Evolutionary conservation across 2,113 vertebrate genomes (phyloP), one percentile per base, ranked within the genome.

Genomic region (Brachyistius frenatus): DNA sequence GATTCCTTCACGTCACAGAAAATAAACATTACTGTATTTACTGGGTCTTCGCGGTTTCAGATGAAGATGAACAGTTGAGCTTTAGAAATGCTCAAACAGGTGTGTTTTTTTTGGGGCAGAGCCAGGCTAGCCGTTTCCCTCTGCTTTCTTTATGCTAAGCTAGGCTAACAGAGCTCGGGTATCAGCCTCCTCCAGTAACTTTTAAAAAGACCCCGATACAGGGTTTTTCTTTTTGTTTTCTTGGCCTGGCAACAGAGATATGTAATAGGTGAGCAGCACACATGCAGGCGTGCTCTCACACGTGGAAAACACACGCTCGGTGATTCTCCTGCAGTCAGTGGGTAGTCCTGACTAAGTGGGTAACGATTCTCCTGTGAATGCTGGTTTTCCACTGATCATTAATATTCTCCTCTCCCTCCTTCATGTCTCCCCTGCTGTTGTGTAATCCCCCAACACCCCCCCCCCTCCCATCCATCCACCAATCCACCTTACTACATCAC

Each of bases 331-430:
- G 82, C 64, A 76, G 79, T 52, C 74, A 83, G 90, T 89, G 85
- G 87, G 85, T 73, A 82, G 85, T 78, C 87, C 80, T 85, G 70
- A 79, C 81, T 85, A 74, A 78, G 78, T 63, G 58, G 68, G 64
- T 81, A 74, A 80, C 75, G 69, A 70, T 72, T 44, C 80, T 82
- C 83, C 66, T 55, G 60, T 5, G 73, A 35, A 39, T 75, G 50
- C 11, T 58, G 76, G 23, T 83, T 90, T 85, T 86, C 77, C 69
- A 78, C 81, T 85, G 72, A 75, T 78, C 84, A 65, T 86, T 83
- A 83, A 67, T 76, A 84, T 85, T 78, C 63, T 83, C 78, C 73
- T 73, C 76, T 74, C n/a, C 66, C n/a, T 72, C 52, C 69, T 63
- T 78, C 66, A 83, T 77, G 81, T 57, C 54, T 68, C 80, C 77